These are phyloP conservation scores for Phasianus colchicus DNA, from an alignment of 2,113 vertebrate genomes.

Conservation along the genomic window DNA sequence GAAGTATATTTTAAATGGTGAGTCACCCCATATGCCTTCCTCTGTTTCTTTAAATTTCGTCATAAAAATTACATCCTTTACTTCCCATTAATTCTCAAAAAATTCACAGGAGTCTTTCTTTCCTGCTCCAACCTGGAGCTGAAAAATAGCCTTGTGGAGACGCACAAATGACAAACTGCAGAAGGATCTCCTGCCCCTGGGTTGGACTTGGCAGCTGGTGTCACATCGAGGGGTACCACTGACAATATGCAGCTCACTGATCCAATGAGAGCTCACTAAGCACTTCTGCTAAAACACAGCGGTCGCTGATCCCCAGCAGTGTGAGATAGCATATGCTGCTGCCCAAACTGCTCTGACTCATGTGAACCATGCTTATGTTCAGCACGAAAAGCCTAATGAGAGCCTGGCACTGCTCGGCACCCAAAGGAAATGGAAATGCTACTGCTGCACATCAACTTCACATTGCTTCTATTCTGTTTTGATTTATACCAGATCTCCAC, in stretches of 20 bases:
- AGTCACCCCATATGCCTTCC: not conserved
- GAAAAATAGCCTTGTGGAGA: not conserved
- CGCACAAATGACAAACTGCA: not conserved
- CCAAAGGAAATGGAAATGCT: not conserved
- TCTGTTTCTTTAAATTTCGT: not conserved
- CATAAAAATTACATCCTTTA: not conserved
- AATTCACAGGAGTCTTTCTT: not conserved
- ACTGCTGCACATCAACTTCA: rapidly evolving
- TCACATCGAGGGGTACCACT: not conserved
- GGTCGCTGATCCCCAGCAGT: not conserved
- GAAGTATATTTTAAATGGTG: not conserved
- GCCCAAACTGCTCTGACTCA: not conserved
- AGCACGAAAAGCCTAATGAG: not conserved
- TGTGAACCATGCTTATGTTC: rapidly evolving
- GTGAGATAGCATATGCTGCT: not conserved
- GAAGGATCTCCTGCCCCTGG: not conserved
- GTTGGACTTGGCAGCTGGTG: not conserved
- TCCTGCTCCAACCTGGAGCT: not conserved
- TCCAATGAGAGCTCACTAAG: rapidly evolving
- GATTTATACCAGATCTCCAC: not conserved
- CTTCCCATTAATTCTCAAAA: not conserved
- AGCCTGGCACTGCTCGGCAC: not conserved
- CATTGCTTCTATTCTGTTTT: rapidly evolving
- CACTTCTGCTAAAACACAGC: not conserved
- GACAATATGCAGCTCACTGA: rapidly evolving